Conservation (phyloP, 2,113 vertebrate genomes). For the Polypterus bichir region DNA sequence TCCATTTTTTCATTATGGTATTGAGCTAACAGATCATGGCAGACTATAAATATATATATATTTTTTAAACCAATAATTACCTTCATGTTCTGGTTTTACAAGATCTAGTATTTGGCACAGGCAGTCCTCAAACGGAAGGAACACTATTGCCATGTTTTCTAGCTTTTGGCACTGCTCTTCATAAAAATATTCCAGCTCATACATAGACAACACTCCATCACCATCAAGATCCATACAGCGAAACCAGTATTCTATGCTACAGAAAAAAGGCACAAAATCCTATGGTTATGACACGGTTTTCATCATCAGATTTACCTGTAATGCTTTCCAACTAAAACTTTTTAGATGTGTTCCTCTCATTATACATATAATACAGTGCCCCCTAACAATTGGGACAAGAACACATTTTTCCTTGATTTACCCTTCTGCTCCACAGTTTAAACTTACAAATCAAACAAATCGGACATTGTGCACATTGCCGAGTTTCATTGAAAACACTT, state of each 20-base stretch:
- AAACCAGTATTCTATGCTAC: slow-evolving; percentile 96
- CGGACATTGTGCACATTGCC: no score
- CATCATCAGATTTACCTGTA: no score
- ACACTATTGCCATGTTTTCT: slow-evolving; percentile 76
- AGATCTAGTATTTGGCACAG: slow-evolving; percentile 94
- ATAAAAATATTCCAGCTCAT: slow-evolving; percentile 86
- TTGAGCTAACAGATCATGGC: not conserved
- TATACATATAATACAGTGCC: no score
- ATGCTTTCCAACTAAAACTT: no score
- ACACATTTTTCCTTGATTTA: no score
- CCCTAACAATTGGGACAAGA: no score
- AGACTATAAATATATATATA: not conserved
- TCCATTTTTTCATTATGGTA: no score
- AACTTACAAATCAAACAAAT: no score
- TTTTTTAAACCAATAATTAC: slow-evolving; percentile 32
- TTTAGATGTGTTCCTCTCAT: no score
- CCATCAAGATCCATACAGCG: slow-evolving; percentile 95
- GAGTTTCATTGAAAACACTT: no score
- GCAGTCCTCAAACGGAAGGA: slow-evolving; percentile 85
- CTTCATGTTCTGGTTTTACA: slow-evolving; percentile 68
- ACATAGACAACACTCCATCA: slow-evolving; percentile 82
- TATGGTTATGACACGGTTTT: no score
- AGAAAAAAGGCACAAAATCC: not conserved
- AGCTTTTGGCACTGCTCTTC: slow-evolving; percentile 85
- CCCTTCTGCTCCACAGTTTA: no score